Conservation (phyloP, 2,113 vertebrate species). For the Mohoua ochrocephala region DNA sequence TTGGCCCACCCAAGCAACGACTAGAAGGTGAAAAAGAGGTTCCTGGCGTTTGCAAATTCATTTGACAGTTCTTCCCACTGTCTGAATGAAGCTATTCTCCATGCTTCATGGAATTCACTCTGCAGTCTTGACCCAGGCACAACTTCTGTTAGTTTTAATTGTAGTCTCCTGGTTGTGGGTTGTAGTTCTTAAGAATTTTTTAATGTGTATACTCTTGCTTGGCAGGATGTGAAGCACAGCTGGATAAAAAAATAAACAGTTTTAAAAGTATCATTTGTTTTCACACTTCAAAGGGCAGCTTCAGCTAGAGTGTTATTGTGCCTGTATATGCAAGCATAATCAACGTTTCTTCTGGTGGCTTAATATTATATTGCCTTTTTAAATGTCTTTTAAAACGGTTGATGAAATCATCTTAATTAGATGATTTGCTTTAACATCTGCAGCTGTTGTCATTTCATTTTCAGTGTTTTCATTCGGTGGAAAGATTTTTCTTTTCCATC, state of each 20-base stretch:
- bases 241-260: background rate
- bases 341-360: slow-evolving; percentile 17
- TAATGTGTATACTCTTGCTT: background rate
- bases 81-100: background rate
- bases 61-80: background rate
- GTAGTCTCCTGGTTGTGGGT: background rate
- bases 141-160: background rate
- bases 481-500: background rate
- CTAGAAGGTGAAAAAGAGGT: background rate
- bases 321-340: background rate
- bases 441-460: slow-evolving; percentile 24
- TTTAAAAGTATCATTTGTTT: slow-evolving; percentile 33
- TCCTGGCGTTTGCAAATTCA: background rate
- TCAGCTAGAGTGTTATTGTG: background rate
- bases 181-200: background rate
- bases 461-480: slow-evolving; percentile 6
- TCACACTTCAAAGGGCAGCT: slow-evolving; percentile 12
- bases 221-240: background rate
- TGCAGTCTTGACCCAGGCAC: background rate
- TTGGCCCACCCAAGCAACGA: background rate
- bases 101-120: background rate
- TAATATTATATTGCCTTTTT: slow-evolving; percentile 2
- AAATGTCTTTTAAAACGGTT: slow-evolving; percentile 2
- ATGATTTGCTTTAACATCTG: slow-evolving; percentile 51
- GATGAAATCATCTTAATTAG: slow-evolving; percentile 46